These are phyloP conservation scores for Xenentodon cancila DNA, from an alignment of 2,797 vertebrate species.

Conservation along the genomic window DNA sequence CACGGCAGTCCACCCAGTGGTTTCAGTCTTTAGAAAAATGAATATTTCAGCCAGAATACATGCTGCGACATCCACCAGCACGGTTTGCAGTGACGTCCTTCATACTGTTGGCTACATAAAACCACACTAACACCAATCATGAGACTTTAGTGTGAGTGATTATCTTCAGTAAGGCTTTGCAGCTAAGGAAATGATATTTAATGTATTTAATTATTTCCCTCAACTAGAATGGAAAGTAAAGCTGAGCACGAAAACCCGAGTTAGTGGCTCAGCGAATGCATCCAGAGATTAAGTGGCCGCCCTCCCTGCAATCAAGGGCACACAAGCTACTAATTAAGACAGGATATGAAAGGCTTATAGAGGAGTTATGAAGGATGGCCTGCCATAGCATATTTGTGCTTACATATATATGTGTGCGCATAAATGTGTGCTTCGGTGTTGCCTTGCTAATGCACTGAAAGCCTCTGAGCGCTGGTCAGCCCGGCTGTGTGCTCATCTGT, in stretches of 20 bases:
- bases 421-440: constrained; percentile 35
- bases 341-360: constrained; percentile 55
- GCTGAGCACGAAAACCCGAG: constrained; percentile 45
- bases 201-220: constrained; percentile 65
- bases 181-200: constrained; percentile 59
- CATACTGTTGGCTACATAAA: constrained; percentile 33
- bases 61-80: neutral
- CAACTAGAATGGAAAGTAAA: constrained; percentile 61
- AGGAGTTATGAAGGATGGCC: constrained; percentile 65
- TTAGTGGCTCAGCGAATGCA: constrained; percentile 40
- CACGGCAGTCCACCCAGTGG: no score
- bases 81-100: constrained; percentile 19
- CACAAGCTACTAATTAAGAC: constrained; percentile 60
- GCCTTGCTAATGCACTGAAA: constrained; percentile 73
- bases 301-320: constrained; percentile 63
- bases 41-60: no score
- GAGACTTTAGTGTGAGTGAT: constrained; percentile 61
- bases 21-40: no score
- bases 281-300: constrained; percentile 59
- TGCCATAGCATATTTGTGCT: constrained; percentile 43
- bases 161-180: constrained; percentile 61
- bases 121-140: constrained; percentile 54
- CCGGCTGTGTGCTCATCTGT: constrained; percentile 60
- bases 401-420: constrained; percentile 29
- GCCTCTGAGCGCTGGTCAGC: constrained; percentile 70